These are phyloP conservation scores for Sitobion miscanthi DNA, from an alignment of 1,140 invertebrate genomes.

Conservation along the genomic window DNA sequence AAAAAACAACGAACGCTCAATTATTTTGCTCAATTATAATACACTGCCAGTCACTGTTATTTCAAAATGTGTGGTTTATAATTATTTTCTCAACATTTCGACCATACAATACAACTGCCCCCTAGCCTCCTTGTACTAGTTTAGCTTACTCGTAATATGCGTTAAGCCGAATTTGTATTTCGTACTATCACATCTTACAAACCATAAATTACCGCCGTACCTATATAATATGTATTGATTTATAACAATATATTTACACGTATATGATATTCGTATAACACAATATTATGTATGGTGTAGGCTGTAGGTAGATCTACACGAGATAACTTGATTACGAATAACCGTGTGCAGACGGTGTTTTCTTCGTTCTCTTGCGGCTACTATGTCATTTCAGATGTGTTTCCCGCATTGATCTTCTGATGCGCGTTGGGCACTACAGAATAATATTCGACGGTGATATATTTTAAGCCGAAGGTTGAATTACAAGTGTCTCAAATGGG, in stretches of 20 bases:
- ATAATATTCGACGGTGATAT: not conserved
- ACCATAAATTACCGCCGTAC: not conserved
- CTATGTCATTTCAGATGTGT: not conserved
- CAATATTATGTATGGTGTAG: not conserved
- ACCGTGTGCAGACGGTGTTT: not conserved
- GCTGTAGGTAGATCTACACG: not conserved
- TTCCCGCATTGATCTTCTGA: not conserved
- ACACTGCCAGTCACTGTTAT: not conserved
- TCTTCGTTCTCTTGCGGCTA: not conserved
- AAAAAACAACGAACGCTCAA: not conserved
- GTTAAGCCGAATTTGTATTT: not conserved
- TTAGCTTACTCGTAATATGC: not conserved
- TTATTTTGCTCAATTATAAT: not conserved
- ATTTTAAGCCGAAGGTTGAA: slow-evolving; percentile 11
- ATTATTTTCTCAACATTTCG: not conserved
- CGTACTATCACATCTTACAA: not conserved
- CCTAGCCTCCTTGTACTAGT: not conserved
- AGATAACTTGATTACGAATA: not conserved
- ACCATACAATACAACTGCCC: not conserved
- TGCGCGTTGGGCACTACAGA: not conserved
- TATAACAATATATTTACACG: not conserved
- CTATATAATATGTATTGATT: not conserved
- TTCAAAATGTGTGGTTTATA: not conserved
- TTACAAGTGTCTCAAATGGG: not conserved
- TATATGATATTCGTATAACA: not conserved